Conservation (phyloP, 2,113 vertebrate species). For the Proterorhinus semilunaris region DNA sequence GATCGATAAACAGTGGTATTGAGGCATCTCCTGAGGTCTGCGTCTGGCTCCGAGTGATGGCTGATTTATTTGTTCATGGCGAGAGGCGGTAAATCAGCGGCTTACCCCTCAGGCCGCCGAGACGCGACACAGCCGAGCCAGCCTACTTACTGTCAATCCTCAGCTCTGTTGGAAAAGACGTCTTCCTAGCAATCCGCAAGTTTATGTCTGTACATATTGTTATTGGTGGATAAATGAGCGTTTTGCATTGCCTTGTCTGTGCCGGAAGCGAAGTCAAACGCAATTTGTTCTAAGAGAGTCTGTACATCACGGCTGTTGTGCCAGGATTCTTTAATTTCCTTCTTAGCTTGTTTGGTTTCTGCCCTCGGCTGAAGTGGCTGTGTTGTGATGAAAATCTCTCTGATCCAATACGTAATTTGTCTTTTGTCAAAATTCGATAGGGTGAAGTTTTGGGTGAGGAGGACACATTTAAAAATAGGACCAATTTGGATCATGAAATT, state of each 20-base stretch:
- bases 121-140: conserved; percentile 43
- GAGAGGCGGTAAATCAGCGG: conserved; percentile 62
- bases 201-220: conserved; percentile 31
- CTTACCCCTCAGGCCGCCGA: conserved; percentile 53
- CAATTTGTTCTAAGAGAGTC: neutral
- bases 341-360: neutral
- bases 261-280: conserved; percentile 15
- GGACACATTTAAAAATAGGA: no score
- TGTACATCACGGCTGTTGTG: conserved; percentile 9
- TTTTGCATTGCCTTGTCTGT: conserved; percentile 31
- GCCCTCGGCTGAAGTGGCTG: neutral
- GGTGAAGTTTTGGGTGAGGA: no score
- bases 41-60: conserved; percentile 69
- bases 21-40: conserved; percentile 74
- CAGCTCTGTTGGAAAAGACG: conserved; percentile 26
- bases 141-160: conserved; percentile 58
- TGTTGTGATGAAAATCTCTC: neutral
- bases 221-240: conserved; percentile 4
- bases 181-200: conserved; percentile 21
- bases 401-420: neutral
- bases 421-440: neutral
- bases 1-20: conserved; percentile 72
- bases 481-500: no score
- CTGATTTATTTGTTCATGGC: conserved; percentile 73
- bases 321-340: neutral